phyloP scores from a whole-genome alignment of 1,140 invertebrate genomes.

The Tigriopus japonicus region DNA sequence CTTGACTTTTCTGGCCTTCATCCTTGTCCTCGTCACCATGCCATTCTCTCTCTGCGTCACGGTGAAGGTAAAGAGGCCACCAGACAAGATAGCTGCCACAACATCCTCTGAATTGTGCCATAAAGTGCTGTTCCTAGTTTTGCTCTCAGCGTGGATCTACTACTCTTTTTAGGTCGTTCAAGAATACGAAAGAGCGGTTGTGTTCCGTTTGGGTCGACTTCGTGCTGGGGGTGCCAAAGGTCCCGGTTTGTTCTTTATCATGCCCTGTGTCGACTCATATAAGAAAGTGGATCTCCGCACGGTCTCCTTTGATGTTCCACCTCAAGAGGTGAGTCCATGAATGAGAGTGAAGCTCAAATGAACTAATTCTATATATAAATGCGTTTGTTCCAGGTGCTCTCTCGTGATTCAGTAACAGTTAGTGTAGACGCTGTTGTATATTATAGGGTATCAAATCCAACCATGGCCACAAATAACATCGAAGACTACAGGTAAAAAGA shows the following conservation, averaged over 20 bases:
- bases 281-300: constrained; percentile 36
- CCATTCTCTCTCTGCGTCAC: constrained; percentile 85
- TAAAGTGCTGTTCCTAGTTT: not conserved
- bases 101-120: not conserved
- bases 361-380: not conserved
- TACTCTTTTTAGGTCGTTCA: constrained; percentile 25
- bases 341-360: not conserved
- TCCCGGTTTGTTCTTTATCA: constrained; percentile 34
- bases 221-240: constrained; percentile 34
- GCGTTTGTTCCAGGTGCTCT: constrained; percentile 15
- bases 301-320: constrained; percentile 38
- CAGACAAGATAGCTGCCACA: not conserved
- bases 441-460: constrained; percentile 31
- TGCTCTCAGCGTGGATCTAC: not conserved
- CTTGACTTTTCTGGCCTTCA: constrained; percentile 60
- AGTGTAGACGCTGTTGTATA: constrained; percentile 35
- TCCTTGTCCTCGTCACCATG: constrained; percentile 70
- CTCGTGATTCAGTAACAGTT: constrained; percentile 21
- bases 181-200: constrained; percentile 30
- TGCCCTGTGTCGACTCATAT: constrained; percentile 35
- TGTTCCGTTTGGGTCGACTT: constrained; percentile 31
- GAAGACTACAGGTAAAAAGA: constrained; percentile 33
- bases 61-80: constrained; percentile 55
- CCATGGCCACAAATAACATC: constrained; percentile 37
- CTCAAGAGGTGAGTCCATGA: constrained; percentile 29